Percentiles rank a stretch among this genome's conserved stretches.
phyloP scores from a whole-genome alignment of 2,888 invertebrate species.

The Allacma fusca region DNA sequence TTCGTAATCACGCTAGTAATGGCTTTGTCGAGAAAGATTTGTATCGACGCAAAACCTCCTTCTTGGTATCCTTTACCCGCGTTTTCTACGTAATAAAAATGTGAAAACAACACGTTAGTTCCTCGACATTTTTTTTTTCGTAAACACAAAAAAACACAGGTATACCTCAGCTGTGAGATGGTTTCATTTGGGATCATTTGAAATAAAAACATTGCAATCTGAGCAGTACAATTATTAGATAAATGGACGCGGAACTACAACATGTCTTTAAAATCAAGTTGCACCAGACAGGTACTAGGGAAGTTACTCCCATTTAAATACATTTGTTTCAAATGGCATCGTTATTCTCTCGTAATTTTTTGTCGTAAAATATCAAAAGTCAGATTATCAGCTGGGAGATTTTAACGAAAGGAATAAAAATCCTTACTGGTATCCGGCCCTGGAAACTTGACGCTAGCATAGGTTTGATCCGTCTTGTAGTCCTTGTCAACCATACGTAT shows the following conservation, averaged over 20 bases:
- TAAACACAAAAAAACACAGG: too few species aligned
- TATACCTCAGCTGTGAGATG: too few species aligned
- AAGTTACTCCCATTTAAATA: not conserved
- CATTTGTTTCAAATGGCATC: not conserved
- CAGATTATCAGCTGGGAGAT: too few species aligned
- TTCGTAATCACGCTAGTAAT: conserved; percentile 54
- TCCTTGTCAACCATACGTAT: conserved; percentile 48
- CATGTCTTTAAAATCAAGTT: not conserved
- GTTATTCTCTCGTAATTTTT: not conserved
- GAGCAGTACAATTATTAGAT: not conserved
- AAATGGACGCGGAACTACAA: conserved; percentile 8
- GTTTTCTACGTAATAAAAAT: conserved; percentile 14
- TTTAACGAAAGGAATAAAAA: not conserved
- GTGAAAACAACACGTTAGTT: too few species aligned
- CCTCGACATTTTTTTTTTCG: too few species aligned
- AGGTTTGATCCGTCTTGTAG: conserved; percentile 33
- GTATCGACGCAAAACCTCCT: conserved; percentile 57
- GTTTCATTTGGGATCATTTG: too few species aligned
- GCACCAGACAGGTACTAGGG: not conserved
- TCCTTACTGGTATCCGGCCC: conserved; percentile 51
- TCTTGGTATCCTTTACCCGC: conserved; percentile 52
- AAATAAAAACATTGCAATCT: too few species aligned
- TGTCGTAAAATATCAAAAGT: not conserved
- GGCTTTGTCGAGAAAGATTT: conserved; percentile 59
- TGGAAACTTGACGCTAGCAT: conserved; percentile 48